A percentile compares a stretch with the other conserved stretches of the same genome.
phyloP scores from a whole-genome alignment of 2,113 vertebrate species.

The Tragulus kanchil region DNA sequence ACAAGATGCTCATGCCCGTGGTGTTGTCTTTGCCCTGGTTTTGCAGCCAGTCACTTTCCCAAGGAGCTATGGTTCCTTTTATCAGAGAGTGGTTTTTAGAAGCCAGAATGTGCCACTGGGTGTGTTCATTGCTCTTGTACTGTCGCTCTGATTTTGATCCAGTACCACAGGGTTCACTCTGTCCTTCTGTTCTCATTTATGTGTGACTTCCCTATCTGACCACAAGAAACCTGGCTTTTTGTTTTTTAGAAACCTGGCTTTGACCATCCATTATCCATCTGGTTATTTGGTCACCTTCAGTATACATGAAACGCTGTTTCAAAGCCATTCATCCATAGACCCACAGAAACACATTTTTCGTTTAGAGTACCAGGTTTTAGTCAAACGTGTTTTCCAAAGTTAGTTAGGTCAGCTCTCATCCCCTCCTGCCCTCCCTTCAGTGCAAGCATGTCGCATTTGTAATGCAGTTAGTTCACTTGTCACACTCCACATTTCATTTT shows the following conservation, averaged over 20 bases:
- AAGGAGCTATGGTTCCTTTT: neutral
- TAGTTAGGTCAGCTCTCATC: neutral
- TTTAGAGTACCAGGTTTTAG: neutral
- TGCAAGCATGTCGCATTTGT: neutral
- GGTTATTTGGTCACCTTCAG: neutral
- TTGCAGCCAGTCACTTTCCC: neutral
- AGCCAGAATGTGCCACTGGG: neutral
- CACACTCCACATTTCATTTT: neutral
- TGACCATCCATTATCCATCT: neutral
- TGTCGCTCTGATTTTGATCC: conserved; percentile 6
- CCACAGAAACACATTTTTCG: neutral
- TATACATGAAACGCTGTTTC: conserved; percentile 6
- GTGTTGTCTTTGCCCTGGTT: neutral
- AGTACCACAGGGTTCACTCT: neutral
- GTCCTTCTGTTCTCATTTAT: neutral
- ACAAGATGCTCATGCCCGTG: neutral
- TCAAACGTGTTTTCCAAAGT: conserved; percentile 47
- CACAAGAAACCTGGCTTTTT: neutral
- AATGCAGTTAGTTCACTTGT: conserved; percentile 15
- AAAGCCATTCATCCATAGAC: neutral
- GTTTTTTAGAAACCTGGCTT: neutral
- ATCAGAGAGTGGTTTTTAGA: neutral
- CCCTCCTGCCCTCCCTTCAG: neutral
- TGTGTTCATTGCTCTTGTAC: neutral
- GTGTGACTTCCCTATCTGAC: neutral